Evolutionary conservation across 1,140 invertebrate genomes (phyloP), one percentile per base, ranked within the genome.

Genomic region (Littorina saxatilis): DNA sequence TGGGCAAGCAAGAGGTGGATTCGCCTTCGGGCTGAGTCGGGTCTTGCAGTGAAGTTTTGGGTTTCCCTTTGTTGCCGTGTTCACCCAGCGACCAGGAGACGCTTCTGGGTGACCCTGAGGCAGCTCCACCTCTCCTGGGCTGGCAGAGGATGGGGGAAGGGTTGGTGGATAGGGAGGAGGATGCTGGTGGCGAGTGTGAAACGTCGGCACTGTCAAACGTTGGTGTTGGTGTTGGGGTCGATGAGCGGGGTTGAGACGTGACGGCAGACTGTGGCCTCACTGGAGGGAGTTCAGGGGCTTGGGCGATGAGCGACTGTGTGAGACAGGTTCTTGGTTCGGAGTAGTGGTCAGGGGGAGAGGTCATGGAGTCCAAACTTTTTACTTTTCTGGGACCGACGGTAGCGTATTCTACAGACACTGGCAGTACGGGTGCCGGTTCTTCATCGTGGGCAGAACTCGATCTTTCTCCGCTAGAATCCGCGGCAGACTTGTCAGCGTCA

Each of bases 21-120:
- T 27, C 68, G 20, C 37, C 35, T 35, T n/a, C 35, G 0, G 39
- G 4, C 29, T 20, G 39, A 2, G 43, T 5, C 1, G 40, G 23
- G n/a, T n/a, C n/a, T n/a, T n/a, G n/a, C n/a, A n/a, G n/a, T n/a
- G n/a, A n/a, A 27, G 70, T 20, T 17, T 13, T 50, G n/a, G 7
- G 20, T 50, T 37, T 47, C 43, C 3, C n/a, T 27, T 29, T 73
- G 27, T 68, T 39, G 17, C 23, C 66, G 5, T 39, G 0, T 35
- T 50, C 70, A 43, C 50, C 70, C 40, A 73, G 70, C 11, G 23
- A 50, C 70, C 70, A 73, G 23, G 70, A 73, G 40, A 73, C 70
- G n/a, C 70, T 73, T 39, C 70, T 39, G 1, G 40, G 23, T 5
- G 70, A 27, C 20, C 70, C 70, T 27, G 27, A 47, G 40, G 23